Conservation (phyloP, 64 coral and sea anemone genomes). For the Montipora efflorescens region DNA sequence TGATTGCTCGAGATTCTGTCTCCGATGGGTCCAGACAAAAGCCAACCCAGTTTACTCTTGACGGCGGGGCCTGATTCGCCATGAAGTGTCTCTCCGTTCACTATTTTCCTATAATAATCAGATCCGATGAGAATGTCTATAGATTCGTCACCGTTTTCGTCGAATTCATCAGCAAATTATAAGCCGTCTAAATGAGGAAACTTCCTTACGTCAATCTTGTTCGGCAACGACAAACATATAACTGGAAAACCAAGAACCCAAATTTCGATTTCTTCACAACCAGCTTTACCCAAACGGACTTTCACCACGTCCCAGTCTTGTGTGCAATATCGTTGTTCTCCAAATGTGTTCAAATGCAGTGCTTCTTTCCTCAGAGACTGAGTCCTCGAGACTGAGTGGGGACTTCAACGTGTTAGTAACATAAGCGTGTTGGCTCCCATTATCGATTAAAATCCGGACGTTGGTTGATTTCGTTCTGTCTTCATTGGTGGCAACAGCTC, state of each 20-base stretch:
- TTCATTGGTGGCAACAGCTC: constrained; percentile 48
- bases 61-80: constrained; percentile 31
- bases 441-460: constrained; percentile 50
- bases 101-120: constrained; percentile 38
- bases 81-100: constrained; percentile 6
- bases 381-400: constrained; percentile 10
- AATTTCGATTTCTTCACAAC: constrained; percentile 61
- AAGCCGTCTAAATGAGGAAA: constrained; percentile 47
- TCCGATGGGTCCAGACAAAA: constrained; percentile 38
- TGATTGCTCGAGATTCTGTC: neutral
- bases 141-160: constrained; percentile 9
- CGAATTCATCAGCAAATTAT: constrained; percentile 51
- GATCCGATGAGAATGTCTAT: constrained; percentile 51
- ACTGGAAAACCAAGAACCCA: constrained; percentile 47
- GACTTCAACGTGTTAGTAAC: constrained; percentile 52
- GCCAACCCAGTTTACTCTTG: constrained; percentile 35
- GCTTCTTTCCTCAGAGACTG: constrained; percentile 20
- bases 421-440: constrained; percentile 57
- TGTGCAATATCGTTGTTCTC: constrained; percentile 50
- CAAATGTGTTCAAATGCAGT: constrained; percentile 65
- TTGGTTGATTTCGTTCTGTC: constrained; percentile 30
- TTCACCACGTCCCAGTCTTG: constrained; percentile 56
- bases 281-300: neutral
- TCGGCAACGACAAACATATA: constrained; percentile 38
- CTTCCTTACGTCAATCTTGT: constrained; percentile 29